Evolutionary conservation across 1,140 invertebrate genomes (phyloP).

Genomic region (Mizuhopecten yessoensis): DNA sequence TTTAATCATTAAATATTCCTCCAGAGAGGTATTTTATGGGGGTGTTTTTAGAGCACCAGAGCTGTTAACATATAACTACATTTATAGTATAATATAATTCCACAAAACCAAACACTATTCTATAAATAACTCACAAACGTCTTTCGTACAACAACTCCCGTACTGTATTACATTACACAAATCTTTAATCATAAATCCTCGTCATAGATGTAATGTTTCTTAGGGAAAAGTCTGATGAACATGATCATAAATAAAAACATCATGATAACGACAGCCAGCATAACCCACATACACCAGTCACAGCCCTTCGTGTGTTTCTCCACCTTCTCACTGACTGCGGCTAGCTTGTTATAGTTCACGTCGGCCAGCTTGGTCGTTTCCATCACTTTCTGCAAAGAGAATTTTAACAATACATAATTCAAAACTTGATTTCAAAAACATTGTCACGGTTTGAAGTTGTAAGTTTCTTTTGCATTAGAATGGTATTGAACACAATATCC

Average conservation of each 20-base stretch:
- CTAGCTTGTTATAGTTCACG: conserved; percentile 89
- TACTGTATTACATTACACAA: too few species aligned
- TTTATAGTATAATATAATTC: too few species aligned
- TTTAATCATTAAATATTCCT: too few species aligned
- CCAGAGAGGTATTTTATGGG: too few species aligned
- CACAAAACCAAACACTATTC: too few species aligned
- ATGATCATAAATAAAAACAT: conserved; percentile 96
- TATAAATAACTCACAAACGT: neutral
- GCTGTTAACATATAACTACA: too few species aligned
- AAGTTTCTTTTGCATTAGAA: too few species aligned
- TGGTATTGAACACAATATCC: too few species aligned
- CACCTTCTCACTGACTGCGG: conserved; percentile 91
- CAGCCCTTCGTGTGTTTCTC: conserved; percentile 94
- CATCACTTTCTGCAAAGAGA: conserved; percentile 86
- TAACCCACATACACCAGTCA: conserved; percentile 97
- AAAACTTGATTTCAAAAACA: too few species aligned
- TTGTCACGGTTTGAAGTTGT: too few species aligned
- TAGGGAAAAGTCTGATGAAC: conserved; percentile 90
- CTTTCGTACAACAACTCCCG: neutral
- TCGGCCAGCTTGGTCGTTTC: conserved; percentile 92
- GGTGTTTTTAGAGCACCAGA: too few species aligned
- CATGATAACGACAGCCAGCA: conserved; percentile 91
- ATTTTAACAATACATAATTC: neutral
- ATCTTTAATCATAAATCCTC: conserved; percentile 20
- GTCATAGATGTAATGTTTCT: conserved; percentile 61